Evolutionary conservation across 2,797 vertebrate species (phyloP), one percentile per base, ranked within the genome.

Genomic region (Coregonus sp.): DNA sequence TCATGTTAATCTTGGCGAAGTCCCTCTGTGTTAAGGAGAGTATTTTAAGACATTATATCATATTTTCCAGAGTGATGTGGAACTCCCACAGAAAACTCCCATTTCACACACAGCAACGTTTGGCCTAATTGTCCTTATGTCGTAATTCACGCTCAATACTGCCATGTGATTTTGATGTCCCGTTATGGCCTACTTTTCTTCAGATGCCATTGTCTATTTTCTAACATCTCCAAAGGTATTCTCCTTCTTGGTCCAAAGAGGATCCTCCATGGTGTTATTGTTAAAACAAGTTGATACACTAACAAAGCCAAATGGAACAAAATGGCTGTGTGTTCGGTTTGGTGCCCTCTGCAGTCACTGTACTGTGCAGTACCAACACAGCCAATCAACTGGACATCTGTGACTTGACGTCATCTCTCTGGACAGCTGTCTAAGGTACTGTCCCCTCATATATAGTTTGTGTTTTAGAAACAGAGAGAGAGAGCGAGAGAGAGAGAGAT

Each of bases 21-120:
- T 84, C 83, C 80, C 82, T 80, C 79, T 85, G 86, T 82, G 81
- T 71, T 63, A 74, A 59, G 75, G 79, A 74, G 81, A 87, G 82
- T 91, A 91, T 91, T 91, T 90, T 82, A 87, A 91, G 89, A 86
- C 84, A 88, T 88, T 85, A 81, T 82, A 82, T 91, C 87, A 92
- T 84, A 86, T 88, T 88, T 91, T 88, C 86, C 86, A 87, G 80
- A 86, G 82, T 80, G 90, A 90, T 86, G 52, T 90, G 86, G 86
- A 83, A 88, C 92, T 90, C 40, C 40, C 40, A 47, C 40, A 47
- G 9, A 47, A 11, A 12, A 47, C 40, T 47, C 40, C 40, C 50
- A 68, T 85, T 89, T 85, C 78, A 82, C 65, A 77, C 86, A 84
- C 75, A 79, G 78, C 85, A 88, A 87, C 80, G 81, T 75, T 80